Percentiles rank a stretch among this genome's conserved stretches.
Evolutionary conservation across 2,797 vertebrate species (phyloP).

Genomic region (Falco cherrug): DNA sequence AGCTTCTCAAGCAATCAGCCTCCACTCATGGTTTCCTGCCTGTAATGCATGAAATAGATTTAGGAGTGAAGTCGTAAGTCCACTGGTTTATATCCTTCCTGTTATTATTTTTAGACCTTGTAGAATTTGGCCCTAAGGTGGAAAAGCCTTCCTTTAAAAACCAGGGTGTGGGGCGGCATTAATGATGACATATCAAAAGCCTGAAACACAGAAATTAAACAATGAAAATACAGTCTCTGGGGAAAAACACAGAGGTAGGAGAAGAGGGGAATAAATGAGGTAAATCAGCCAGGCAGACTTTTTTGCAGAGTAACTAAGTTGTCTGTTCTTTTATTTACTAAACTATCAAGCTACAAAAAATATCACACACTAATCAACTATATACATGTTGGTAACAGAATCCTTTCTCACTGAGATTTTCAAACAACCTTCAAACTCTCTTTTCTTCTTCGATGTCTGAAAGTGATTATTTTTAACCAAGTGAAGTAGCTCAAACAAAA

Average conservation of each 20-base stretch:
- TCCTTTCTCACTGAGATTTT: not conserved
- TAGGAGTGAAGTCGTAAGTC: not conserved
- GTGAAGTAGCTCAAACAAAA: not conserved
- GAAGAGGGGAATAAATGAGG: not conserved
- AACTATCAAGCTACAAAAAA: not conserved
- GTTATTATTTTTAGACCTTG: not conserved
- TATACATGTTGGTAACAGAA: not conserved
- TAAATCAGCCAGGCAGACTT: not conserved
- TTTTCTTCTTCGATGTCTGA: not conserved
- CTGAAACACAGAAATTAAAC: not conserved
- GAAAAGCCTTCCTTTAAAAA: not conserved
- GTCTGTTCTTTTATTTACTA: not conserved
- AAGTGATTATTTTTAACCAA: not conserved
- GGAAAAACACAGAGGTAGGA: not conserved
- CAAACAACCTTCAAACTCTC: not conserved
- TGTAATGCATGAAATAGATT: not conserved
- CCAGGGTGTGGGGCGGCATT: accelerated
- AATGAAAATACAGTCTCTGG: not conserved
- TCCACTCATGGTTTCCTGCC: not conserved
- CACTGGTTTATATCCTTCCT: not conserved
- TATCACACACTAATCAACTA: not conserved
- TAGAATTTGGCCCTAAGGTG: not conserved
- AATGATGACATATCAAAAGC: not conserved
- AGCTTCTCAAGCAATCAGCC: not conserved
- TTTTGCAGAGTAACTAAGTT: not conserved